These are phyloP conservation scores for Quadroppia sp. DNA, from an alignment of 2,888 invertebrate genomes.

Conservation along the genomic window DNA sequence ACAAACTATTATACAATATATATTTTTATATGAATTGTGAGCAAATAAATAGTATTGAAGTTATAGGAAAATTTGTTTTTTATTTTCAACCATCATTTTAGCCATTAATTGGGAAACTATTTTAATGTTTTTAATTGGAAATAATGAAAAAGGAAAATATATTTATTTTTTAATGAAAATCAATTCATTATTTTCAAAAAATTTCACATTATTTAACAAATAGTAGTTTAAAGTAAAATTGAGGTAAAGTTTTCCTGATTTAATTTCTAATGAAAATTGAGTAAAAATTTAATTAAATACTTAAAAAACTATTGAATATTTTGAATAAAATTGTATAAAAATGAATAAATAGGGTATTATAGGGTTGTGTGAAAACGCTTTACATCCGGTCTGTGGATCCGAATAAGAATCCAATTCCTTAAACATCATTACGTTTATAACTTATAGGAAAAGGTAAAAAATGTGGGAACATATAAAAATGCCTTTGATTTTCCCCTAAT, in stretches of 20 bases:
- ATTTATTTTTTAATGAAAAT: too few relatives aligned
- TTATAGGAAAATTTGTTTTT: too few relatives aligned
- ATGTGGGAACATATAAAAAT: constrained; percentile 35
- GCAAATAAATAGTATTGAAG: too few relatives aligned
- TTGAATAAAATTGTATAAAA: background rate
- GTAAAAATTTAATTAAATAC: background rate
- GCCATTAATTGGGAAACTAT: too few relatives aligned
- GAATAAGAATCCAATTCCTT: background rate
- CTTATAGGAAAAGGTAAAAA: constrained; percentile 27
- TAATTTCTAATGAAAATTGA: background rate
- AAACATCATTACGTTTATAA: constrained; percentile 24
- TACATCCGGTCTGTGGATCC: constrained; percentile 31
- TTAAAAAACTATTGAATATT: background rate
- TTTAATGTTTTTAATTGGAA: too few relatives aligned
- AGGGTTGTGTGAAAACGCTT: constrained; percentile 31
- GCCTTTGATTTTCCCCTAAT: constrained; percentile 24
- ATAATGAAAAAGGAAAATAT: too few relatives aligned
- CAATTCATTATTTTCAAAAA: too few relatives aligned
- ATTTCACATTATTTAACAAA: too few relatives aligned
- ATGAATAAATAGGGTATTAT: background rate
- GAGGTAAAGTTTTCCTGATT: background rate
- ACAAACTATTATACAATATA: too few relatives aligned
- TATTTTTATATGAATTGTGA: too few relatives aligned
- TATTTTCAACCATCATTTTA: too few relatives aligned
- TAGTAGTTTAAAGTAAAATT: too few relatives aligned